Percentiles rank a stretch among this genome's conserved stretches.
Evolutionary conservation across 2,888 invertebrate species (phyloP).

Genomic region (Lypha dubia): DNA sequence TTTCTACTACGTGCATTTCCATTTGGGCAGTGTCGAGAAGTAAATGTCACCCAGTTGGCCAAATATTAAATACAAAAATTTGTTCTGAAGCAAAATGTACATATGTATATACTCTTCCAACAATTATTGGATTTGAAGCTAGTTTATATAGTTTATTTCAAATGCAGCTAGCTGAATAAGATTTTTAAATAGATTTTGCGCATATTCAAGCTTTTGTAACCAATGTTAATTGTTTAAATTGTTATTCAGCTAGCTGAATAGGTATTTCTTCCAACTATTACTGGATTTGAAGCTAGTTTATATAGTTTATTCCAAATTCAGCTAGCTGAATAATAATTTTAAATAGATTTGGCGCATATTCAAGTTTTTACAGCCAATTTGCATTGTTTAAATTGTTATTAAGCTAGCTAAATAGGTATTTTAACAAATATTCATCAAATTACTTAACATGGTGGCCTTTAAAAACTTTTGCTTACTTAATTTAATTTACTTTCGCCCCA

Average conservation of each 20-base stretch:
- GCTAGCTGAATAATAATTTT: constrained; percentile 9
- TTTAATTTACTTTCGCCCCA: too few species aligned
- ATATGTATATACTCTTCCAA: too few species aligned
- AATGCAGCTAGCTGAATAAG: constrained; percentile 17
- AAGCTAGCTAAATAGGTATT: constrained; percentile 36
- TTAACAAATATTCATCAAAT: not conserved
- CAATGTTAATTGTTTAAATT: too few species aligned
- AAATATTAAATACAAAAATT: too few species aligned
- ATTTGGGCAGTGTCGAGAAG: too few species aligned
- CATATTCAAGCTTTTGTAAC: not conserved
- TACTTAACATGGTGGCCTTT: not conserved
- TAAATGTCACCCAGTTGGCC: too few species aligned
- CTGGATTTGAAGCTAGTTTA: not conserved
- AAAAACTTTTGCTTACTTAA: too few species aligned
- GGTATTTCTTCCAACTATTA: not conserved
- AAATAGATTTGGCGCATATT: not conserved
- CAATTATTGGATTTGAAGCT: not conserved
- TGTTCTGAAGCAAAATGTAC: too few species aligned
- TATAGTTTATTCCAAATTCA: not conserved
- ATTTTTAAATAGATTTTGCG: not conserved
- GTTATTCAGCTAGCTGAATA: constrained; percentile 8
- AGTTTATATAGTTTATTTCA: not conserved
- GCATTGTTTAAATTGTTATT: too few species aligned
- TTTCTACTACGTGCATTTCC: too few species aligned
- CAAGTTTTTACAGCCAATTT: not conserved